Base-by-base conservation (phyloP, 2,797 vertebrate species). In the Phalloptychus januarius region DNA sequence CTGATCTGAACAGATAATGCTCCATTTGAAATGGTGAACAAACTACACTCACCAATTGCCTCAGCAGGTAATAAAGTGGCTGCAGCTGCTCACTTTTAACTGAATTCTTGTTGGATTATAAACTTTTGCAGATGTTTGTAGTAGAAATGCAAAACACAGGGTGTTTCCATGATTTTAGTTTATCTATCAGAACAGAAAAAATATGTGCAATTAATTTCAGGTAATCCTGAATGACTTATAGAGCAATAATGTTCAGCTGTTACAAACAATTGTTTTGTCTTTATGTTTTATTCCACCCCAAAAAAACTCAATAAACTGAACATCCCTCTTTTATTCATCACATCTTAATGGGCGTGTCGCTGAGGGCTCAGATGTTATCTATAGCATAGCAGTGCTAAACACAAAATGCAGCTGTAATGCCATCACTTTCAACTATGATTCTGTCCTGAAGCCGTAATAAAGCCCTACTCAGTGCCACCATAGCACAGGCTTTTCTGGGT, bases 401-500 rank as follows among this genome's bases (percentile, higher is more conserved):
- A 54, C 44, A 40, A 54, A 52, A 58, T 54, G 31, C 0, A 42
- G 15, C 42, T 50, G 44, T 20, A 72, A 56, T 1, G 71, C 71
- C 2, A 71, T 33, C 45, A 46, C 52, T 77, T 72, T 81, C 13
- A 72, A 38, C 77, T 28, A 71, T 82, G 38, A 40, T 38, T 74
- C 6, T 56, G 50, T 76, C 52, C 69, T 76, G 36, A 52, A 76
- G 71, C 72, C 63, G 20, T 73, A 77, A 40, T 38, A 71, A 83
- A 44, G 67, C 63, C 67, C 63, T 83, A 70, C 81, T 84, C 56
- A 56, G 73, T 56, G 58, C 25, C 70, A 45, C 52, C 42, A 79
- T 78, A 84, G 67, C 52, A 78, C 52, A 33, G 73, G 80, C 79
- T 84, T 86, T 77, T 82, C 80, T 85, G 86, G 77, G 73, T 69